Conservation (phyloP, 1,140 invertebrate species). For the Polyergus mexicanus region DNA sequence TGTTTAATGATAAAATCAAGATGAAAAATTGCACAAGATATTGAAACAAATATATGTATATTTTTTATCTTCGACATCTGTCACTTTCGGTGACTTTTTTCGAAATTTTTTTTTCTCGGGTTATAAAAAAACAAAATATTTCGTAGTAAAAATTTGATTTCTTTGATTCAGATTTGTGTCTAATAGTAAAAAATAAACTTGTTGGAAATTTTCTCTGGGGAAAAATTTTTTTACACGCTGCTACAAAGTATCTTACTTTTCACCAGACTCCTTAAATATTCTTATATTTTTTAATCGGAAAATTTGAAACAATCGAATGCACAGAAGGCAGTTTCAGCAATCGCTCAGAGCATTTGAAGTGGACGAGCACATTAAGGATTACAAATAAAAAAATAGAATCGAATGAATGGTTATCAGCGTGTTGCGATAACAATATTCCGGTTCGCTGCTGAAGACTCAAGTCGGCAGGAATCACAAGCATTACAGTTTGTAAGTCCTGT, state of each 20-base stretch:
- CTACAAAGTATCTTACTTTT: background rate
- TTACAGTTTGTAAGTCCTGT: constrained; percentile 47
- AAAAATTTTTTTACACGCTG: background rate
- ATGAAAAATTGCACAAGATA: too few relatives aligned
- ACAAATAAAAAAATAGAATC: background rate
- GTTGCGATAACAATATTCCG: background rate
- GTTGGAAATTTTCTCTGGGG: too few relatives aligned
- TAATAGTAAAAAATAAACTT: too few relatives aligned
- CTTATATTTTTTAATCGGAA: constrained; percentile 1
- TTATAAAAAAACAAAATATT: too few relatives aligned
- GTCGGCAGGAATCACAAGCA: constrained; percentile 34
- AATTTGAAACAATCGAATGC: constrained; percentile 10
- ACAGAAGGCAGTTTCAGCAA: background rate
- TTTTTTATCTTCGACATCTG: too few relatives aligned
- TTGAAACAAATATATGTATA: too few relatives aligned
- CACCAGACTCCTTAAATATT: background rate
- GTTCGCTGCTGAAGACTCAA: constrained; percentile 10
- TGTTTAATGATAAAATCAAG: too few relatives aligned
- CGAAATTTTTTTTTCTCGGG: too few relatives aligned
- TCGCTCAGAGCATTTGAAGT: constrained; percentile 17
- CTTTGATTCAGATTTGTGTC: too few relatives aligned
- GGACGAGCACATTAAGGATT: background rate
- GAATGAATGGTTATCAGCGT: constrained; percentile 23
- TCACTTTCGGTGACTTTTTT: too few relatives aligned
- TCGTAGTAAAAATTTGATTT: too few relatives aligned